Percentiles rank a stretch among this genome's conserved stretches.
phyloP scores from a whole-genome alignment of 2,888 invertebrate genomes.

The Encarsia formosa region DNA sequence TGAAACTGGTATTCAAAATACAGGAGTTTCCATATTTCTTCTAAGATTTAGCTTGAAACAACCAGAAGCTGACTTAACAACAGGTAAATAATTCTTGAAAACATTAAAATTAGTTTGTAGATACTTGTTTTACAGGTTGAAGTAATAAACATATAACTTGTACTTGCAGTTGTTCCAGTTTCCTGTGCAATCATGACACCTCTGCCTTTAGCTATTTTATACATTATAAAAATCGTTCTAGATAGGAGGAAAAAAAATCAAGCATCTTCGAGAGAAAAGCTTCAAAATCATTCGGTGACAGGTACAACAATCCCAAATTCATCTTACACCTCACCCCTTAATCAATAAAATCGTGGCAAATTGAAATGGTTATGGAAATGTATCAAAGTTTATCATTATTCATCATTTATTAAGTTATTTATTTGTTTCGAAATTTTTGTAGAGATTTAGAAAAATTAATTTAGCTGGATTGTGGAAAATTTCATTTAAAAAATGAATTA shows the following conservation, averaged over 20 bases:
- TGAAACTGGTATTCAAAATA: constrained; percentile 92
- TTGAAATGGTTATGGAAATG: no score
- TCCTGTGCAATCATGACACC: constrained; percentile 93
- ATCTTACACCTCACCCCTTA: no score
- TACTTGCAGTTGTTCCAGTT: constrained; percentile 75
- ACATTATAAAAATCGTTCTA: constrained; percentile 36
- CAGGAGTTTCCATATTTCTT: constrained; percentile 86
- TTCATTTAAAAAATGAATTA: no score
- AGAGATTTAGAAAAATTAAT: no score
- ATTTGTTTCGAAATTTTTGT: no score
- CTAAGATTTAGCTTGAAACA: constrained; percentile 75
- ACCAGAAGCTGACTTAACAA: constrained; percentile 84
- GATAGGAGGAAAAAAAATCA: constrained; percentile 33
- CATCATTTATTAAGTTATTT: no score
- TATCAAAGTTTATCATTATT: no score
- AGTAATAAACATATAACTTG: constrained; percentile 2
- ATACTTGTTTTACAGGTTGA: not conserved
- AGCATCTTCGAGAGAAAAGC: constrained; percentile 37
- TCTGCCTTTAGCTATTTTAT: constrained; percentile 66
- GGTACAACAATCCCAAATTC: no score
- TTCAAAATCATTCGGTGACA: no score
- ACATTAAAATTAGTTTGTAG: not conserved
- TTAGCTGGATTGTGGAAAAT: no score
- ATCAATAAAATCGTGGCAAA: no score
- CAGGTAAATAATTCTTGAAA: constrained; percentile 54